Conservation (phyloP, 2,797 vertebrate genomes). For the Garrulus glandarius region DNA sequence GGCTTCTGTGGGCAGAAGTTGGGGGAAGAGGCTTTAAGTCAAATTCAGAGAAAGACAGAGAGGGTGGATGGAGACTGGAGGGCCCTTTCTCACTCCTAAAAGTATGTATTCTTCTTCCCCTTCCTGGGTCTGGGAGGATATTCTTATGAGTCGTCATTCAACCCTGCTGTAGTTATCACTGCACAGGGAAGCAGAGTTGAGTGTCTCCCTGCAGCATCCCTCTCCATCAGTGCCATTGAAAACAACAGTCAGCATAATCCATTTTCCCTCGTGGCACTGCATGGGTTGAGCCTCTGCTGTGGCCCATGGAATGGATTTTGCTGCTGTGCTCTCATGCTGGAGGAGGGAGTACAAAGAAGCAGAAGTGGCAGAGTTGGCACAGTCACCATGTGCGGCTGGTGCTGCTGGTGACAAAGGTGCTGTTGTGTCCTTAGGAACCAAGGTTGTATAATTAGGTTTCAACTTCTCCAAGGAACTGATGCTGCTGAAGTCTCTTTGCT, state of each 20-base stretch:
- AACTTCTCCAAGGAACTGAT: neutral
- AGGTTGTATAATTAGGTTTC: neutral
- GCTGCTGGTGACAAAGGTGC: too few relatives aligned
- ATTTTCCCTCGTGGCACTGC: fast-evolving
- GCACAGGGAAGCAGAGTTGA: neutral
- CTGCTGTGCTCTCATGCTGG: neutral
- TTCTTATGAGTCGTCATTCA: neutral
- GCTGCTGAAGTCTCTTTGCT: neutral
- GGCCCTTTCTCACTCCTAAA: neutral
- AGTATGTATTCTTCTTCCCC: fast-evolving
- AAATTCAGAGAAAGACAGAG: neutral
- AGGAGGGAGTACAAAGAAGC: neutral
- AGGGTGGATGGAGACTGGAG: fast-evolving
- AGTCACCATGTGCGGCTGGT: neutral
- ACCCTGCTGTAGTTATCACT: neutral
- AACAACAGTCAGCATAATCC: neutral
- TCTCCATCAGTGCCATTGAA: neutral
- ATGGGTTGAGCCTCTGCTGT: neutral
- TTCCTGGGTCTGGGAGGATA: neutral
- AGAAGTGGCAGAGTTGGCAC: neutral
- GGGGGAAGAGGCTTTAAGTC: fast-evolving
- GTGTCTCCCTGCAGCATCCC: neutral
- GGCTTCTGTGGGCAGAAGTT: neutral
- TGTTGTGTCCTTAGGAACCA: neutral
- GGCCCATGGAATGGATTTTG: neutral